Percentiles rank a stretch among this genome's conserved stretches.
Evolutionary conservation across 1,140 invertebrate species (phyloP).

Genomic region (Ceratina japonica): DNA sequence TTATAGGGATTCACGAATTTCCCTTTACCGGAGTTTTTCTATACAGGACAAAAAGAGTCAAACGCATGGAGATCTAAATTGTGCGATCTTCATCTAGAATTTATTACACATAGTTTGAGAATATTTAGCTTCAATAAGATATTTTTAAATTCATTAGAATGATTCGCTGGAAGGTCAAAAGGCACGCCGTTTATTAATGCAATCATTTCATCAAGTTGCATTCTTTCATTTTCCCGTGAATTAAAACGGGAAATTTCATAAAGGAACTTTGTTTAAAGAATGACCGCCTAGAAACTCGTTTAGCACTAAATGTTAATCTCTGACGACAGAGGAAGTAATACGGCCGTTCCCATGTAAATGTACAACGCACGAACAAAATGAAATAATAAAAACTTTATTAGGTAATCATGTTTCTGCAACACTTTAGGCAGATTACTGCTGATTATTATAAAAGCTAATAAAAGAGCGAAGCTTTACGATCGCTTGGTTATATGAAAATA

Average conservation of each 20-base stretch:
- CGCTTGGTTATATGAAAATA: too few species aligned
- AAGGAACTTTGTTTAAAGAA: background rate
- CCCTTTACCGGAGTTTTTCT: too few species aligned
- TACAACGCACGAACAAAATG: background rate
- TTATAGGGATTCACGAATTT: too few species aligned
- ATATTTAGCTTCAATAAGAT: background rate
- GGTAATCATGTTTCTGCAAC: background rate
- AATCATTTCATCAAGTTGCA: background rate
- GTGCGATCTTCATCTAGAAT: too few species aligned
- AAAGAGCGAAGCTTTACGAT: background rate
- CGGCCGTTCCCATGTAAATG: background rate
- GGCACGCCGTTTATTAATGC: background rate
- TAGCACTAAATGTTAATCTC: background rate
- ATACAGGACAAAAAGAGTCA: too few species aligned
- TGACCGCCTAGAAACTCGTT: background rate
- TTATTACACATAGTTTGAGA: too few species aligned
- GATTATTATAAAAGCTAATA: too few species aligned
- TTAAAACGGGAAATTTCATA: background rate
- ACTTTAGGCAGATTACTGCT: too few species aligned
- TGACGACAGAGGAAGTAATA: background rate
- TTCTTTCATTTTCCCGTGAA: background rate
- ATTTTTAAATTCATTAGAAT: background rate
- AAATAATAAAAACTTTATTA: constrained; percentile 3
- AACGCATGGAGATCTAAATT: too few species aligned
- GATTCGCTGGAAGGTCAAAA: background rate